Conservation (phyloP, 2,797 vertebrate species). For the Dermochelys coriacea region DNA sequence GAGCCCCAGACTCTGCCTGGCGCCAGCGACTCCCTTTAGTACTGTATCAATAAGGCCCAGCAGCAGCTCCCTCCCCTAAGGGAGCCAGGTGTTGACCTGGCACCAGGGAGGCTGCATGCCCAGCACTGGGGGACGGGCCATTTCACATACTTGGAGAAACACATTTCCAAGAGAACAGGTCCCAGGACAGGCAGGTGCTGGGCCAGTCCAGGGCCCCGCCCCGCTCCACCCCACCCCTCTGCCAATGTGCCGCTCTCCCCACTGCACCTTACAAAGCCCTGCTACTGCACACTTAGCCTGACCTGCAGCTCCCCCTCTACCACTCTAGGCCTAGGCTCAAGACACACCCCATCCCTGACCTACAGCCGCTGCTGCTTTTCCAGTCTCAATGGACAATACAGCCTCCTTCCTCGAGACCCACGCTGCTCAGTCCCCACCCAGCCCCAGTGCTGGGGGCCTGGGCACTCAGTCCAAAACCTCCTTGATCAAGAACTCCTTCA, state of each 20-base stretch:
- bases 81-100: background rate
- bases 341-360: too few species aligned
- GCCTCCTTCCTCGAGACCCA: background rate
- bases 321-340: too few species aligned
- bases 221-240: rapidly evolving
- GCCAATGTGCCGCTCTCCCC: background rate
- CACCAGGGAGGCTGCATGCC: background rate
- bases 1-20: background rate
- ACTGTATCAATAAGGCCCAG: background rate
- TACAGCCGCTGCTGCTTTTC: background rate
- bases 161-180: background rate
- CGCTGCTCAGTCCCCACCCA: background rate
- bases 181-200: rapidly evolving
- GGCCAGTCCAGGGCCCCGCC: rapidly evolving
- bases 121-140: rapidly evolving
- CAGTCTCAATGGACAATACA: background rate
- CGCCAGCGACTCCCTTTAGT: background rate
- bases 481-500: slow-evolving; percentile 91
- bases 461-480: slow-evolving; percentile 84
- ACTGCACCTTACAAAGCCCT: background rate
- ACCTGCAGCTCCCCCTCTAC: background rate
- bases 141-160: slow-evolving; percentile 11
- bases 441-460: slow-evolving; percentile 32
- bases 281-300: rapidly evolving
- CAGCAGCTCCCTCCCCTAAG: rapidly evolving